Conservation (phyloP, 1,140 invertebrate genomes). For the Parasteatoda tepidariorum region DNA sequence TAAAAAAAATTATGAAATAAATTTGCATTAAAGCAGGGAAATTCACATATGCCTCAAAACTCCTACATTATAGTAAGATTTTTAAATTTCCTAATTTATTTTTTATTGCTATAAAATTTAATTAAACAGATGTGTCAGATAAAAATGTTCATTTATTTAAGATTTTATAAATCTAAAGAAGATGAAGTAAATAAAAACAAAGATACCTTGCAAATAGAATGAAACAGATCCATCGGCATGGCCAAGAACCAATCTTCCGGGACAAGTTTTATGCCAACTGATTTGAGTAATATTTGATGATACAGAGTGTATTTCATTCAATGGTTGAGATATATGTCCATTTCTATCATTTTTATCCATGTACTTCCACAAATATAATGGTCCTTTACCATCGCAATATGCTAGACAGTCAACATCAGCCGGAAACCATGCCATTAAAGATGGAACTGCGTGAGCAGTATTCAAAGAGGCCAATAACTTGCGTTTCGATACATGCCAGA, state of each 20-base stretch:
- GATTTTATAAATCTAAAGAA: too few relatives aligned
- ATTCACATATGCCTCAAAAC: too few relatives aligned
- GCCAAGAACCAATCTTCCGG: conserved; percentile 67
- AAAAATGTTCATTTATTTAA: too few relatives aligned
- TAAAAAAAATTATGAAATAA: too few relatives aligned
- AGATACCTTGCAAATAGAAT: conserved; percentile 67
- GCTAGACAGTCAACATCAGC: conserved; percentile 65
- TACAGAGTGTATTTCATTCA: conserved; percentile 61
- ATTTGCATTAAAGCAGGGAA: too few relatives aligned
- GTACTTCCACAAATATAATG: conserved; percentile 66
- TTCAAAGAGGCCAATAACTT: conserved; percentile 64
- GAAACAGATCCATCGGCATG: conserved; percentile 70
- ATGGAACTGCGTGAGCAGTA: conserved; percentile 64
- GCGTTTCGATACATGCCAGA: conserved; percentile 68
- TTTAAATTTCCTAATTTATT: too few relatives aligned
- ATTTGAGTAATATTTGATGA: conserved; percentile 62
- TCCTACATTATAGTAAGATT: too few relatives aligned
- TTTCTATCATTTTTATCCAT: conserved; percentile 27
- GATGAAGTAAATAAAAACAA: too few relatives aligned
- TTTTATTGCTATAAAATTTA: too few relatives aligned
- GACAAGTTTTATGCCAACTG: conserved; percentile 67
- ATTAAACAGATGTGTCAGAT: too few relatives aligned
- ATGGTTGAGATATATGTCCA: not conserved
- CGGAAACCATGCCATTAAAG: conserved; percentile 66
- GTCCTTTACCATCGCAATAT: conserved; percentile 66